A percentile compares a stretch with the other conserved stretches of the same genome.
Conservation (phyloP, 1,140 invertebrate genomes). For the Tigriopus japonicus region DNA sequence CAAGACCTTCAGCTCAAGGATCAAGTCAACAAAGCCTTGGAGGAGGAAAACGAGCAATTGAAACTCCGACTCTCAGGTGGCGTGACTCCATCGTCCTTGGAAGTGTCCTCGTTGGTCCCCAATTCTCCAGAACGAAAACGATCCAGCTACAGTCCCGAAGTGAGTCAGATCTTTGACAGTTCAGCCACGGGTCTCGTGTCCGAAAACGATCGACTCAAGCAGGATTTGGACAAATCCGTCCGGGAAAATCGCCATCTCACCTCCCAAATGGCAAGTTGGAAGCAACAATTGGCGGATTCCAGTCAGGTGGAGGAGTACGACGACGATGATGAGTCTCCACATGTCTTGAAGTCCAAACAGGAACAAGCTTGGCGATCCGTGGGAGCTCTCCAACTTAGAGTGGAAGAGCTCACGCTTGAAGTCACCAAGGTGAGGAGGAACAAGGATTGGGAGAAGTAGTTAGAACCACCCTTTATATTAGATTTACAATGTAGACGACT, state of each 20-base stretch:
- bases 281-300: neutral
- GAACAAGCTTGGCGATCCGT: slow-evolving; percentile 1
- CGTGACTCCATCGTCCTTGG: neutral
- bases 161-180: neutral
- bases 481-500: too few relatives aligned
- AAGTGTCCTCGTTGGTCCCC: neutral
- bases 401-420: slow-evolving; percentile 8
- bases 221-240: slow-evolving; percentile 10
- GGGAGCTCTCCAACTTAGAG: slow-evolving; percentile 4
- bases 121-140: too few relatives aligned
- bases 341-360: neutral
- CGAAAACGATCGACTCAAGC: slow-evolving; percentile 1
- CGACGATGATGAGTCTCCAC: neutral
- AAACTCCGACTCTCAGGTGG: neutral
- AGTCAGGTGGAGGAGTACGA: neutral
- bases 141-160: neutral
- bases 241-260: neutral
- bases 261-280: slow-evolving; percentile 1
- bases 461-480: too few relatives aligned
- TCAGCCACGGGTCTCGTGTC: neutral
- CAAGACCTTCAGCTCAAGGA: neutral
- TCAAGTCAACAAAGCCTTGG: neutral
- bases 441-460: too few relatives aligned
- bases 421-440: slow-evolving; percentile 5
- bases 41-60: neutral